A percentile compares a stretch with the other conserved stretches of the same genome.
Evolutionary conservation across 2,888 invertebrate genomes (phyloP).

Genomic region (Lasioglossum leucozonium): DNA sequence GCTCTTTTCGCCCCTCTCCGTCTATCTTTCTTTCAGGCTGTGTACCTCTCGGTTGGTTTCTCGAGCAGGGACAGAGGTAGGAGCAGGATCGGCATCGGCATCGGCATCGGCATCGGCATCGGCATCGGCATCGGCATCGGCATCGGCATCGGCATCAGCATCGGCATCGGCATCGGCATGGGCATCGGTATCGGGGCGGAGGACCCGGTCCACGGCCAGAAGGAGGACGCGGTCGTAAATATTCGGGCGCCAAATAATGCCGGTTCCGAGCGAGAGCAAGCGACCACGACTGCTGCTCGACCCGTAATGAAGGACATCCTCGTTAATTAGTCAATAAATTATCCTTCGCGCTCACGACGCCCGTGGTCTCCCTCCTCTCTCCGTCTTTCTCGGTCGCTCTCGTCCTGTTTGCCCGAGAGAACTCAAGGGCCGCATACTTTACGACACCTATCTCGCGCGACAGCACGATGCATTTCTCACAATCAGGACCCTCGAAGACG

Average conservation of each 20-base stretch:
- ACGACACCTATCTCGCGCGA: conserved; percentile 78
- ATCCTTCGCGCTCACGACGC: conserved; percentile 80
- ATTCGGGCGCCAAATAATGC: conserved; percentile 83
- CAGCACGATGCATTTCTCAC: conserved; percentile 74
- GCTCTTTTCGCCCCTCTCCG: conserved; percentile 42
- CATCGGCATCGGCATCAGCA: conserved; percentile 53
- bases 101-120: conserved; percentile 68
- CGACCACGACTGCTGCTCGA: conserved; percentile 78
- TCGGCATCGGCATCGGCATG: conserved; percentile 62
- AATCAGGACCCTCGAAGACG: conserved; percentile 73
- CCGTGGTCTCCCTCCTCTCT: conserved; percentile 63
- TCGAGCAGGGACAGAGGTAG: conserved; percentile 44
- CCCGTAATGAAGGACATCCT: conserved; percentile 84
- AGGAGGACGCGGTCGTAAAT: conserved; percentile 82
- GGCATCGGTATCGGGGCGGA: conserved; percentile 71
- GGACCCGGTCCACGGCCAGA: conserved; percentile 66
- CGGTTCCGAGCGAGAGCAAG: conserved; percentile 77
- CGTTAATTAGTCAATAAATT: conserved; percentile 85
- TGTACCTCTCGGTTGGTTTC: conserved; percentile 38
- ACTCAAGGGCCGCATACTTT: conserved; percentile 77
- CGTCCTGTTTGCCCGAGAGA: conserved; percentile 62
- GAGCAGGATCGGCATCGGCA: conserved; percentile 53
- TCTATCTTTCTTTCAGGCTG: conserved; percentile 16
- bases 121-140: conserved; percentile 56
- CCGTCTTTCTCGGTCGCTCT: conserved; percentile 41